Conservation (phyloP, 2,888 invertebrate genomes). For the Pemphredon lugubris region DNA sequence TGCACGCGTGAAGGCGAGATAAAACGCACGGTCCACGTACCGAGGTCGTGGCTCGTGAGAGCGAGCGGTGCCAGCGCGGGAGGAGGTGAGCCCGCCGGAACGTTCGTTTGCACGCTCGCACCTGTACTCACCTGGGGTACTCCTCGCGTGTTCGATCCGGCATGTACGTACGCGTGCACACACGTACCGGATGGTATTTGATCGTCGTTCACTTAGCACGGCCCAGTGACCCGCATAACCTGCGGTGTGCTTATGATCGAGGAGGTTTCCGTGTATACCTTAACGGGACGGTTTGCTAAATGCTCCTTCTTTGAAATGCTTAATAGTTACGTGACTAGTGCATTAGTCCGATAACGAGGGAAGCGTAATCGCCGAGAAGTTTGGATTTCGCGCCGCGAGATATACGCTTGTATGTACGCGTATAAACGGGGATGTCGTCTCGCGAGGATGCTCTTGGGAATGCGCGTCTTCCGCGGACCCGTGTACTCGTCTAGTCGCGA, state of each 20-base stretch:
- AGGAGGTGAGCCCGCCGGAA: conserved; percentile 37
- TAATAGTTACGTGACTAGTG: conserved; percentile 15
- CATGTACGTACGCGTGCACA: conserved; percentile 8
- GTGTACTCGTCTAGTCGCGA: too few relatives aligned
- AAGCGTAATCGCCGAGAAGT: background rate
- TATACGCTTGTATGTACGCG: too few relatives aligned
- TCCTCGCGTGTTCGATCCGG: conserved; percentile 45
- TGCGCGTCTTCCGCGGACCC: too few relatives aligned
- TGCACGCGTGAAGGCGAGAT: conserved; percentile 54
- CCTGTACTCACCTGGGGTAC: background rate
- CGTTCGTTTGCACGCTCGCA: conserved; percentile 6
- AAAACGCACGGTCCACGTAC: conserved; percentile 56
- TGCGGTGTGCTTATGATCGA: conserved; percentile 67
- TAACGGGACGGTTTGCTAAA: conserved; percentile 36
- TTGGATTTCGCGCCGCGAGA: background rate
- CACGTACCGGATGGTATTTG: conserved; percentile 37
- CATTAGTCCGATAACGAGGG: conserved; percentile 4
- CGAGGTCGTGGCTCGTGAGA: conserved; percentile 40
- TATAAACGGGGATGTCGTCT: too few relatives aligned
- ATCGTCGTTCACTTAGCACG: conserved; percentile 66
- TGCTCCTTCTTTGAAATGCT: conserved; percentile 2
- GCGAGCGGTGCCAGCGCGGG: conserved; percentile 6
- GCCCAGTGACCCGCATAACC: conserved; percentile 79
- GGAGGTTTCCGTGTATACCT: conserved; percentile 46
- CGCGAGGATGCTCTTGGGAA: too few relatives aligned